phyloP scores from a whole-genome alignment of 1,140 invertebrate genomes.

The Platyscapa corneri region DNA sequence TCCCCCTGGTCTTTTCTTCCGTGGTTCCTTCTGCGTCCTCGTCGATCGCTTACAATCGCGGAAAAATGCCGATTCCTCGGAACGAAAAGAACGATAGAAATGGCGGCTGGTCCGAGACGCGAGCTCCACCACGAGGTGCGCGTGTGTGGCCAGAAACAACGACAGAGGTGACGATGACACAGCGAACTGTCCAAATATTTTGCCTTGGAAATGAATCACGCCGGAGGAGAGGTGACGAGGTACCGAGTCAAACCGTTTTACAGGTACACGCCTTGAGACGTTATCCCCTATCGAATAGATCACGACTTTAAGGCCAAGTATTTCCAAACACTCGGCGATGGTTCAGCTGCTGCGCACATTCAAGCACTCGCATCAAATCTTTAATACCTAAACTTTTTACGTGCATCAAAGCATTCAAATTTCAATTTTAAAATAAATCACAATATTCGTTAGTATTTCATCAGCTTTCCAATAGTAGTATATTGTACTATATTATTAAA shows the following conservation, averaged over 20 bases:
- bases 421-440: no score
- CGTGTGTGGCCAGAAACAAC: slow-evolving; percentile 55
- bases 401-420: no score
- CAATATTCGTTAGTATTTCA: no score
- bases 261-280: slow-evolving; percentile 28
- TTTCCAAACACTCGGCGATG: not conserved
- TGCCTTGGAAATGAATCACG: slow-evolving; percentile 31
- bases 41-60: slow-evolving; percentile 58
- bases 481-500: no score
- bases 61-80: slow-evolving; percentile 59
- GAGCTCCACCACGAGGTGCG: not conserved
- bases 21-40: slow-evolving; percentile 28
- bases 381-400: not conserved
- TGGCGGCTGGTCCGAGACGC: no score
- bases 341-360: not conserved
- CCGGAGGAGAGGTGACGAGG: not conserved
- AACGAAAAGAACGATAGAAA: not conserved
- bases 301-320: not conserved
- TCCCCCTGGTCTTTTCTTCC: slow-evolving; percentile 52
- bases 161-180: slow-evolving; percentile 56
- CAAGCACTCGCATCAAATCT: no score
- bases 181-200: slow-evolving; percentile 69
- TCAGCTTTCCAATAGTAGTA: no score
- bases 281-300: not conserved
- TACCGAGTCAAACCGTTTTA: not conserved